These are phyloP conservation scores for Leucoraja ocellata DNA, from an alignment of 2,797 vertebrate species.

Conservation along the genomic window DNA sequence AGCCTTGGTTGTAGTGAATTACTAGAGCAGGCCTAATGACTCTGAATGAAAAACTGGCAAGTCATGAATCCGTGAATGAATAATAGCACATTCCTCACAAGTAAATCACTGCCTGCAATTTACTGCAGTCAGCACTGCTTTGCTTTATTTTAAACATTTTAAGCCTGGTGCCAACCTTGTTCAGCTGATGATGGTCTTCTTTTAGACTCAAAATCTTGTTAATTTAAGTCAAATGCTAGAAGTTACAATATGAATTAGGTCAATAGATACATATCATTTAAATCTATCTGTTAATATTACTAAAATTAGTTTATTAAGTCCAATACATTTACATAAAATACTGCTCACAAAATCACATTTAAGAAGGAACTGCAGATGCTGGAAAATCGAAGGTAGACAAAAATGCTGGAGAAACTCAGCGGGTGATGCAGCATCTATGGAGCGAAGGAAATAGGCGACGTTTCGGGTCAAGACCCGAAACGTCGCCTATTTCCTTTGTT, in stretches of 20 bases:
- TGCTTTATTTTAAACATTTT: background rate
- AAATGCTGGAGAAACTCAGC: no score
- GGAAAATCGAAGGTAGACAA: no score
- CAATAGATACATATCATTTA: background rate
- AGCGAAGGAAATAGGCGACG: no score
- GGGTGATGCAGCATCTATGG: no score
- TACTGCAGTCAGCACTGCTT: background rate
- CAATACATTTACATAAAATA: no score
- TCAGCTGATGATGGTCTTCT: background rate
- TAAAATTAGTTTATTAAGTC: background rate
- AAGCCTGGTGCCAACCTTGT: background rate
- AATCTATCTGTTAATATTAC: background rate
- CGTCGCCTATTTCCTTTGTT: no score
- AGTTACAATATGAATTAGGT: background rate
- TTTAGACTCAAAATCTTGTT: background rate
- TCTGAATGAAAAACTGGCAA: background rate
- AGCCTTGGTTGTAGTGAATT: background rate
- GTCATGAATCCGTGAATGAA: background rate
- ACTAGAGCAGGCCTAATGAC: background rate
- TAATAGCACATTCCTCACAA: background rate
- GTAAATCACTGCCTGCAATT: background rate
- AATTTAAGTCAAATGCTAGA: background rate
- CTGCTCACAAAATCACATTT: no score
- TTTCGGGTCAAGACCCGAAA: no score
- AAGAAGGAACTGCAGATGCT: no score